Base-by-base conservation (phyloP, 2,113 vertebrate genomes). In the Anhinga rufa region DNA sequence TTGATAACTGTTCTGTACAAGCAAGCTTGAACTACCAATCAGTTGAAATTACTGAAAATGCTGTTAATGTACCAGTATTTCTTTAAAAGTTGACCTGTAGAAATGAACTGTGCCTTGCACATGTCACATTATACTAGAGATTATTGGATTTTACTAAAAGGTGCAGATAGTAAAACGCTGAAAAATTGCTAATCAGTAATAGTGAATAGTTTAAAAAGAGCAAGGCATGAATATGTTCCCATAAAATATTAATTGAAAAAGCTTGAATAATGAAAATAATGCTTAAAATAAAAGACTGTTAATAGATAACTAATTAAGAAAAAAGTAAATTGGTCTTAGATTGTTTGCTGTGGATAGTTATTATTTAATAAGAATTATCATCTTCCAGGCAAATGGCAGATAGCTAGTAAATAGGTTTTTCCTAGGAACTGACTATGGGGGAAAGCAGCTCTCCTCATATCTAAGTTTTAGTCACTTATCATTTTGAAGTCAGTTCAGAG, bases 241-340 rank as follows among this genome's bases (percentile, higher is more conserved):
- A 96, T 92, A 85, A 95, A 97, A 96, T 97, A 95, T 97, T 97
- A n/a, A 96, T 96, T 77, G 38, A 40, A 97, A 89, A 95, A 91
- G 75, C 79, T 66, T n/a, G 12, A 96, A 93, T 92, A 96, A 92
- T 91, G 86, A 96, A 96, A 95, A 95, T 88, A 92, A 66, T 44
- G 60, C 81, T 80, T 95, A 80, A 88, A 93, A 95, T 51, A 84
- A 86, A 83, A 90, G 62, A 77, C 82, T 80, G 26, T 76, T 91
- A 92, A 81, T 80, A 87, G 91, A 69, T 93, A 88, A 94, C 95
- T 94, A 92, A 96, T 96, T 86, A 85, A 82, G 69, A 93, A 89
- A 82, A 84, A 81, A 95, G 36, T 80, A 82, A 96, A 85, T 92
- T 86, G 62, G 38, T 92, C 75, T 68, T 92, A 81, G 90, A 93